Evolutionary conservation across 2,888 invertebrate genomes (phyloP).

Genomic region (Pseudococcus longispinus): DNA sequence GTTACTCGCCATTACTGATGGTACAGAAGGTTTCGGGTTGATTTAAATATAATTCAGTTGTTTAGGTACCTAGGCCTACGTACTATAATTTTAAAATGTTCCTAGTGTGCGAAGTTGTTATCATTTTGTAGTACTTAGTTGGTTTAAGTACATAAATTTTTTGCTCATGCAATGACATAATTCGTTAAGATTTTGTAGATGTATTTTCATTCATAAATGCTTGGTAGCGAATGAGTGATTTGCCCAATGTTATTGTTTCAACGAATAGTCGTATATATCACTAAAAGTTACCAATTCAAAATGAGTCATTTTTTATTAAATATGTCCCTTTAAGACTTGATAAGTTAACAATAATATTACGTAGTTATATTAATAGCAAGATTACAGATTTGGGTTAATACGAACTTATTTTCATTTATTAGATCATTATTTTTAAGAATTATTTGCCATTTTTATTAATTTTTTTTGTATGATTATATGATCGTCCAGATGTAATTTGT

Average conservation of each 20-base stretch:
- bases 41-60: constrained; percentile 62
- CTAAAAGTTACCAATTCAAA: not conserved
- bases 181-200: not conserved
- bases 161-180: not conserved
- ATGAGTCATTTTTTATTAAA: not conserved
- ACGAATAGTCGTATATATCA: constrained; percentile 5
- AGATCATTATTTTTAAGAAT: not conserved
- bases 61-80: not conserved
- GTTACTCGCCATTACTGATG: constrained; percentile 91
- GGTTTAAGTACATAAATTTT: not conserved
- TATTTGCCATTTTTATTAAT: not conserved
- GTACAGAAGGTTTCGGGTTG: constrained; percentile 91
- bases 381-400: not conserved
- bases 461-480: not conserved
- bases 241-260: not conserved
- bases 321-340: not conserved
- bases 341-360: not conserved
- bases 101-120: not conserved
- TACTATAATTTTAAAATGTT: not conserved
- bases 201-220: not conserved
- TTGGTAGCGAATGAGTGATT: not conserved
- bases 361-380: not conserved
- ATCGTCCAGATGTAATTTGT: not conserved
- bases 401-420: not conserved
- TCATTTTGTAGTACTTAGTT: not conserved